Evolutionary conservation across 2,797 vertebrate genomes (phyloP).

Genomic region (Peromyscus nudipes): DNA sequence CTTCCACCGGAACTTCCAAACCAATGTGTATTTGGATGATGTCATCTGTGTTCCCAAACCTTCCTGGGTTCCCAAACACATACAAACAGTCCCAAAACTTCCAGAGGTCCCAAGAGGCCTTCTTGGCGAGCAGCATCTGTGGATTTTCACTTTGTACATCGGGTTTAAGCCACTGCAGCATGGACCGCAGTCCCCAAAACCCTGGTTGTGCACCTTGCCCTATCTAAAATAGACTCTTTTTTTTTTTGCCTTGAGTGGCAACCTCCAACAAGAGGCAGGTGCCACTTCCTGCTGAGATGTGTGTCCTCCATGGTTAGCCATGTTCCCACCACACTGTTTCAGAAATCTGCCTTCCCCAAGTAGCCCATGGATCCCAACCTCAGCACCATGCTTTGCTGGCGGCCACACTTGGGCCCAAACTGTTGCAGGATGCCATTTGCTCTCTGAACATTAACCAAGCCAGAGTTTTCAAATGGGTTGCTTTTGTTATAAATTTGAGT

Average conservation of each 20-base stretch:
- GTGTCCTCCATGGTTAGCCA: rapidly evolving
- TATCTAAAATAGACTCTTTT: not conserved
- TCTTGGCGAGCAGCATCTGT: not conserved
- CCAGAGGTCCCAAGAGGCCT: not conserved
- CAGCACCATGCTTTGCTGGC: not conserved
- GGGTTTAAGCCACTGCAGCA: not conserved
- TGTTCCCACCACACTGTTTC: rapidly evolving
- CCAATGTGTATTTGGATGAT: not conserved
- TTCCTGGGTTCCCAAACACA: not conserved
- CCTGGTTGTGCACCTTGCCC: not conserved
- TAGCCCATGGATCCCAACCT: not conserved
- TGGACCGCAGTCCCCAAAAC: rapidly evolving
- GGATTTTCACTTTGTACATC: no score
- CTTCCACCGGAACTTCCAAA: not conserved
- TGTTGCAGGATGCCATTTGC: not conserved
- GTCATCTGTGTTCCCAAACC: not conserved
- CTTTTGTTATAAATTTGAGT: slow-evolving; percentile 70
- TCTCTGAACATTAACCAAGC: slow-evolving; percentile 65
- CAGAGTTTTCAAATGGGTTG: slow-evolving; percentile 46
- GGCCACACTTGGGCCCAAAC: not conserved
- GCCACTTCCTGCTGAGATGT: not conserved
- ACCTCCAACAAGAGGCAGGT: not conserved
- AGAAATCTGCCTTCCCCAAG: not conserved
- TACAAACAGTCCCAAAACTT: not conserved
- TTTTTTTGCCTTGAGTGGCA: not conserved